phyloP scores from a whole-genome alignment of 1,140 invertebrate species.

The Oryctes rhinoceros region DNA sequence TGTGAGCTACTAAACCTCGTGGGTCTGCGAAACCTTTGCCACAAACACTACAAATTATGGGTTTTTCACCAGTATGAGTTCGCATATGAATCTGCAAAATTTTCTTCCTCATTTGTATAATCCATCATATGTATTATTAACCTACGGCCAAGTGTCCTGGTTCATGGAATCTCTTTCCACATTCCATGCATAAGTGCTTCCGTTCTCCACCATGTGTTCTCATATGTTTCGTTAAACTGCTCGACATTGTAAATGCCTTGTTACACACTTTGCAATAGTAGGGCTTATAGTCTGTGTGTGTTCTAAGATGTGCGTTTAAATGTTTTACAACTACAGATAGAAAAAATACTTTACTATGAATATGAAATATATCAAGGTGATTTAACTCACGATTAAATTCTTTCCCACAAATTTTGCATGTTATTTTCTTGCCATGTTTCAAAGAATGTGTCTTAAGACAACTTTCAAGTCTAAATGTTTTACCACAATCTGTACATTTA shows the following conservation, averaged over 20 bases:
- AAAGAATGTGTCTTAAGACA: constrained; percentile 49
- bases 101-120: constrained; percentile 1
- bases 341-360: neutral
- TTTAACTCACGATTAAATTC: constrained; percentile 50
- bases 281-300: constrained; percentile 57
- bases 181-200: constrained; percentile 57
- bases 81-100: constrained; percentile 66
- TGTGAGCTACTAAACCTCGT: constrained; percentile 63
- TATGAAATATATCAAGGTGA: neutral
- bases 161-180: constrained; percentile 57
- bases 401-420: constrained; percentile 51
- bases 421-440: constrained; percentile 51
- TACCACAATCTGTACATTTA: constrained; percentile 50
- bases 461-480: constrained; percentile 49
- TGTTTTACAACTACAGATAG: constrained; percentile 49
- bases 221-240: constrained; percentile 58
- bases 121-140: constrained; percentile 11
- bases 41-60: constrained; percentile 65
- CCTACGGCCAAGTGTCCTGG: constrained; percentile 51
- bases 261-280: constrained; percentile 57
- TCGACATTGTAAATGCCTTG: constrained; percentile 55
- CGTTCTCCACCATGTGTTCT: constrained; percentile 57
- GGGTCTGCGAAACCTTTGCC: constrained; percentile 57
- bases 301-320: constrained; percentile 54
- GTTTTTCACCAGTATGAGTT: constrained; percentile 74